Evolutionary conservation across 2,113 vertebrate genomes (phyloP), one percentile per base, ranked within the genome.

Genomic region (Passerina amoena): DNA sequence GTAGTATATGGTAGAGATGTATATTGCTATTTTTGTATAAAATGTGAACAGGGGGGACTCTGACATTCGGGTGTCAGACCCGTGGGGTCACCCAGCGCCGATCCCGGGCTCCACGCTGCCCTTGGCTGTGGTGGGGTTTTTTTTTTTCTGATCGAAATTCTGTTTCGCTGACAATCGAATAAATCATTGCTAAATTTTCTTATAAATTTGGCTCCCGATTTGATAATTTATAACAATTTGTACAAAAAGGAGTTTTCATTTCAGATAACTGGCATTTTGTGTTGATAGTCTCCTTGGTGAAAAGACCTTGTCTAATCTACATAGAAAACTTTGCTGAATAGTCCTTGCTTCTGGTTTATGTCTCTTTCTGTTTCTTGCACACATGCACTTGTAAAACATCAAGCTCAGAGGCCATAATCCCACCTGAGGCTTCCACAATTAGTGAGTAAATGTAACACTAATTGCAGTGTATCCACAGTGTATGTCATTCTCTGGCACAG

Each of bases 401-500:
- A 45, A 38, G 50, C 21, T 73, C 64, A 63, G 45, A 83, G 47
- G 64, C 24, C 76, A 66, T 59, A 44, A 42, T 37, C 12, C 60
- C n/a, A 35, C 33, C 57, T 38, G 76, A 88, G 72, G 63, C 24
- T 92, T 90, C 45, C 17, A 44, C 14, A 35, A 24, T 30, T n/a
- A 22, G 27, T 54, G 44, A 70, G 70, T 54, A 93, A 88, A 51
- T 16, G 14, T 20, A 90, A 57, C 2, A 0, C 11, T 83, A 92
- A 93, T 42, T 81, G 60, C 45, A 3, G 24, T 44, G 71, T 10
- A 66, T 14, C 59, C 35, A 50, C 54, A 66, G 15, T 3, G 19
- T 66, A 27, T 78, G 69, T 80, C 83, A 92, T 82, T 82, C 83
- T 82, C 78, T 56, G 42, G 45, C 65, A 37, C 47, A 83, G 51